Percentiles rank a stretch among this genome's conserved stretches.
Conservation (phyloP, 2,113 vertebrate species). For the Rostratula benghalensis region DNA sequence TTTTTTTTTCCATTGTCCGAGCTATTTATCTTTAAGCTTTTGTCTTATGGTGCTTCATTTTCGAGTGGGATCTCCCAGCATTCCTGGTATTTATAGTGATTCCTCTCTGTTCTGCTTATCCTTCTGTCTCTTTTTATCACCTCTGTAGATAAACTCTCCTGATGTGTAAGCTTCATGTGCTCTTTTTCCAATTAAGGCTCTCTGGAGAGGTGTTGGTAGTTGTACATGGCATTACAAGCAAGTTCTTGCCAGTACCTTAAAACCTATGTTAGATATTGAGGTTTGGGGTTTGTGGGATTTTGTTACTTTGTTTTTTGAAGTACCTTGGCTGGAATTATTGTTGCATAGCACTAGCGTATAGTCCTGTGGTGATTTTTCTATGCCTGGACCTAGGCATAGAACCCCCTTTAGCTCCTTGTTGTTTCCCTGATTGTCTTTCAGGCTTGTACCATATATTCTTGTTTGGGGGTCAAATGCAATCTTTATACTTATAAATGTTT, state of each 20-base stretch:
- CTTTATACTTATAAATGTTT: not conserved
- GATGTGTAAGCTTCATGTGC: accelerated
- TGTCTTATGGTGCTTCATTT: not conserved
- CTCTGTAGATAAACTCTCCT: not conserved
- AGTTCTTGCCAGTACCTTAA: not conserved
- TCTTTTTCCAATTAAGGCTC: not conserved
- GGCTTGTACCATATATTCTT: not conserved
- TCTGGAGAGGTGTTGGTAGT: not conserved
- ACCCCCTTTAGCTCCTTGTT: accelerated
- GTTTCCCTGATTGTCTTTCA: not conserved
- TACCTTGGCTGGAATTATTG: not conserved
- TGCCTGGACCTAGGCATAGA: not conserved
- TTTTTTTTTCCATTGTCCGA: not conserved
- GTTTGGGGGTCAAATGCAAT: not conserved
- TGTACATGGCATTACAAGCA: not conserved
- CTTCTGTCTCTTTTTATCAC: not conserved
- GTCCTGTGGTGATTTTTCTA: not conserved
- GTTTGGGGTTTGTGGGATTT: not conserved
- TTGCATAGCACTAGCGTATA: not conserved
- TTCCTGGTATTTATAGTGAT: not conserved
- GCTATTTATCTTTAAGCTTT: not conserved
- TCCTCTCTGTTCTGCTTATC: not conserved
- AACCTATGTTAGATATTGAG: not conserved
- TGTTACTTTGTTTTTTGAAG: not conserved
- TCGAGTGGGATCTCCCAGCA: not conserved